Evolutionary conservation across 2,113 vertebrate genomes (phyloP), one percentile per base, ranked within the genome.

Genomic region (Chloropsis cyanopogon): DNA sequence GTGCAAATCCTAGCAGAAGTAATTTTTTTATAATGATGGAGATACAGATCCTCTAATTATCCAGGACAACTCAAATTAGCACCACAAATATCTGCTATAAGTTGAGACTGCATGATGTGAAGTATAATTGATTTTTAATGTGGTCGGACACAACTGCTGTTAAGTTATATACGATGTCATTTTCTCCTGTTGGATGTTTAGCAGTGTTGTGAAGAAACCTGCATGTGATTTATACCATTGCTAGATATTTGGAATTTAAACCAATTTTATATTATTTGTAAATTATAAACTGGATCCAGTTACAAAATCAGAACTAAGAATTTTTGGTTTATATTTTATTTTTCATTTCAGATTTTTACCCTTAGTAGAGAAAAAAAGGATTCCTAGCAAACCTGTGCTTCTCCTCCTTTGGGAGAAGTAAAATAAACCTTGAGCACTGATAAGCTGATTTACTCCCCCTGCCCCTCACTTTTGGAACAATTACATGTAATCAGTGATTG

Each of bases 41-140:
- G 47, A 52, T 63, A 76, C 18, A 60, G 75, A 90, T 85, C 42
- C 71, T 80, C 64, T 95, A 86, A 94, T 96, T 96, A 88, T 63
- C 65, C 31, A 86, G 71, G 79, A 77, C 60, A 80, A 75, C 47
- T 86, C 54, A 86, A 93, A 95, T 95, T 95, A 88, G 31, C 42
- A 73, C 60, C 59, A 82, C 54, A 90, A 88, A 86, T 70, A 82
- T 59, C 79, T 86, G 59, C 52, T 80, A 12, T 44, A 88, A 91
- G 29, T 91, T 91, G 78, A 90, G 75, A 39, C 39, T 87, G 11
- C 82, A 70, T 81, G 66, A 94, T 73, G 59, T 86, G 82, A 93
- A 90, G 64, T 22, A 8, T 66, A 94, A 91, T 93, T 90, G 78
- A 73, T 80, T 93, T 82, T 86, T 52, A 91, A 80, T 89, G 35